Conservation (phyloP, 2,797 vertebrate species). For the Protosalanx chinensis region DNA sequence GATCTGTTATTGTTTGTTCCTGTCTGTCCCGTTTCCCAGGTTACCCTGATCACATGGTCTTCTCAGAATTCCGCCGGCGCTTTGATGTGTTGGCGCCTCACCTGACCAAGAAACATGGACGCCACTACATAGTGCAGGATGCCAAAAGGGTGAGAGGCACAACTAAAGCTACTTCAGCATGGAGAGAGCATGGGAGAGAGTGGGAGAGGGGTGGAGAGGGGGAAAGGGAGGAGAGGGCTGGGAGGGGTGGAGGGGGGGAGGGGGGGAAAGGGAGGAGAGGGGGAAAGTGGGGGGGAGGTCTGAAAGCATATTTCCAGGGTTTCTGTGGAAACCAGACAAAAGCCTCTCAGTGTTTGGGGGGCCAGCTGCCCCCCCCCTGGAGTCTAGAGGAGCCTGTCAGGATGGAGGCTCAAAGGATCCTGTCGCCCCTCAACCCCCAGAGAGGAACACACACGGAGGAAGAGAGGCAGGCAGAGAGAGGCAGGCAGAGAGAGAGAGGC, state of each 20-base stretch:
- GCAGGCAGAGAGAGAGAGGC: background rate
- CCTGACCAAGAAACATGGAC: constrained; percentile 93
- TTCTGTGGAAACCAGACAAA: constrained; percentile 80
- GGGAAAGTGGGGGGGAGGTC: constrained; percentile 26
- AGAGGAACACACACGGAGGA: constrained; percentile 44
- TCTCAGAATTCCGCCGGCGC: constrained; percentile 92
- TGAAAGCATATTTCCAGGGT: constrained; percentile 57
- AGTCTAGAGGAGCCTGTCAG: constrained; percentile 73
- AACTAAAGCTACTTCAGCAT: background rate
- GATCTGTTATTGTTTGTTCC: background rate
- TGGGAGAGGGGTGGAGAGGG: constrained; percentile 10
- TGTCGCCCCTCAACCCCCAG: constrained; percentile 23
- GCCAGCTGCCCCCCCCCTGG: constrained; percentile 54
- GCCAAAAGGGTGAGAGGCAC: constrained; percentile 86
- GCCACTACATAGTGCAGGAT: constrained; percentile 95
- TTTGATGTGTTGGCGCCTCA: constrained; percentile 94
- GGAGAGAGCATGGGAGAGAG: constrained; percentile 10
- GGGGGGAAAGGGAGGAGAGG: no score
- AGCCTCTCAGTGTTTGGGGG: constrained; percentile 66
- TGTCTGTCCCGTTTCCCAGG: constrained; percentile 68
- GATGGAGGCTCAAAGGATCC: constrained; percentile 54
- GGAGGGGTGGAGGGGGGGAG: no score
- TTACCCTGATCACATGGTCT: constrained; percentile 96
- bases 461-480: constrained; percentile 26
- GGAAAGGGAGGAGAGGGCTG: constrained; percentile 18